Conservation (phyloP, 53 echinoderm and acorn worm genomes). For the Glandiceps talaboti region DNA sequence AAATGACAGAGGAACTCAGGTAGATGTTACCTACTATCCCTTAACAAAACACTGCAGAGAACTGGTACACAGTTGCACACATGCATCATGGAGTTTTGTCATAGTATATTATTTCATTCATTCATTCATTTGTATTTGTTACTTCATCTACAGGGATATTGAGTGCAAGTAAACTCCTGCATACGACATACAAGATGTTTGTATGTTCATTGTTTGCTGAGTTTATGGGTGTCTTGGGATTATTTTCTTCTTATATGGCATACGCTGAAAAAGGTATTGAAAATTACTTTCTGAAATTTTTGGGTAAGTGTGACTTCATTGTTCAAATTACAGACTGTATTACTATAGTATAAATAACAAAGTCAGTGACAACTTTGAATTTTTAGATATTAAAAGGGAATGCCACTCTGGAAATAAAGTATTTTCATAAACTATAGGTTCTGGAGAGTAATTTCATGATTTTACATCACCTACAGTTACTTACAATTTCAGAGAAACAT, state of each 20-base stretch:
- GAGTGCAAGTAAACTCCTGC: slow-evolving; percentile 47
- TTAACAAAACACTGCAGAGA: not conserved
- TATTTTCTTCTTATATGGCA: not conserved
- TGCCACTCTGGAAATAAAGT: too few species aligned
- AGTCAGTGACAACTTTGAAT: too few species aligned
- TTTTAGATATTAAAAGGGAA: too few species aligned
- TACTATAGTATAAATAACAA: too few species aligned
- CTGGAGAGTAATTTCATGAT: too few species aligned
- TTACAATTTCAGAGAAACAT: too few species aligned
- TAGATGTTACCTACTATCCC: too few species aligned
- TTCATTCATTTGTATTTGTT: not conserved
- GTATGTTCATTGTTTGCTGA: slow-evolving; percentile 5
- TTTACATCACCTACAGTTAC: too few species aligned
- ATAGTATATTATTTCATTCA: slow-evolving; percentile 2
- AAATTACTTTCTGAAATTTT: not conserved
- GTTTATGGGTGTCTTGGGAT: not conserved
- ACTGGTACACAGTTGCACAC: not conserved
- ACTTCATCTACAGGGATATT: slow-evolving; percentile 29
- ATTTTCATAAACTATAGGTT: too few species aligned
- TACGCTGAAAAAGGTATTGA: not conserved
- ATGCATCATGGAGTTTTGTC: not conserved
- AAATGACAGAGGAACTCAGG: too few species aligned
- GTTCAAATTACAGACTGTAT: too few species aligned
- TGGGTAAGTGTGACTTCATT: not conserved
- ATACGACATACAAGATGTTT: slow-evolving; percentile 93